These are phyloP conservation scores for Meles meles DNA, from an alignment of 2,113 vertebrate genomes.

Conservation along the genomic window DNA sequence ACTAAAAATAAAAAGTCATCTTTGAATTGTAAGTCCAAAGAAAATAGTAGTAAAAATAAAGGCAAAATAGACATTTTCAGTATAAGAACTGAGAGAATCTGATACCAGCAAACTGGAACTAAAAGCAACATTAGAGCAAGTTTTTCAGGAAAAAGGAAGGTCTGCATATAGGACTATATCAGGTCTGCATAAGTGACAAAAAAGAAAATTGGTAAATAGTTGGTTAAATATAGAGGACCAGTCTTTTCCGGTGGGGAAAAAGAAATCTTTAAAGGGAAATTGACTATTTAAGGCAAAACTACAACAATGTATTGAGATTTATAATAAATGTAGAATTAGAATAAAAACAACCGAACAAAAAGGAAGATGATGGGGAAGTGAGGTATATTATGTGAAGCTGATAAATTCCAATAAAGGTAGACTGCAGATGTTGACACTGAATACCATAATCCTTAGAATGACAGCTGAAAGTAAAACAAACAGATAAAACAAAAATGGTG, in stretches of 20 bases:
- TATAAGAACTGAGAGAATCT: background rate
- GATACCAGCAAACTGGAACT: background rate
- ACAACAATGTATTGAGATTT: background rate
- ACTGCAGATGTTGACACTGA: background rate
- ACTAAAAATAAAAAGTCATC: background rate
- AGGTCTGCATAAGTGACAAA: background rate
- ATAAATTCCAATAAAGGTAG: background rate
- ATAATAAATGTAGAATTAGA: background rate
- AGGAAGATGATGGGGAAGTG: background rate
- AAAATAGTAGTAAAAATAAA: background rate
- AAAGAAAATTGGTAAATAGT: background rate
- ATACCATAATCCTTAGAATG: background rate
- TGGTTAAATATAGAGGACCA: background rate
- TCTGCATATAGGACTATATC: too few relatives aligned
- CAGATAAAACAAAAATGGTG: background rate
- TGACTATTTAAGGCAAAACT: background rate
- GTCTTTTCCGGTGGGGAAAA: background rate
- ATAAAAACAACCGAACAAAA: background rate
- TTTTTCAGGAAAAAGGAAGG: background rate
- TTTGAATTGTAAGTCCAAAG: background rate
- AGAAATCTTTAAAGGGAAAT: background rate
- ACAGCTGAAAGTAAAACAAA: background rate
- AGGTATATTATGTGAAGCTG: background rate
- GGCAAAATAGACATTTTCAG: background rate
- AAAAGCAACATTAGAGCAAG: background rate